Evolutionary conservation across 2,888 invertebrate species (phyloP), one percentile per base, ranked within the genome.

Genomic region (Noctua janthe): DNA sequence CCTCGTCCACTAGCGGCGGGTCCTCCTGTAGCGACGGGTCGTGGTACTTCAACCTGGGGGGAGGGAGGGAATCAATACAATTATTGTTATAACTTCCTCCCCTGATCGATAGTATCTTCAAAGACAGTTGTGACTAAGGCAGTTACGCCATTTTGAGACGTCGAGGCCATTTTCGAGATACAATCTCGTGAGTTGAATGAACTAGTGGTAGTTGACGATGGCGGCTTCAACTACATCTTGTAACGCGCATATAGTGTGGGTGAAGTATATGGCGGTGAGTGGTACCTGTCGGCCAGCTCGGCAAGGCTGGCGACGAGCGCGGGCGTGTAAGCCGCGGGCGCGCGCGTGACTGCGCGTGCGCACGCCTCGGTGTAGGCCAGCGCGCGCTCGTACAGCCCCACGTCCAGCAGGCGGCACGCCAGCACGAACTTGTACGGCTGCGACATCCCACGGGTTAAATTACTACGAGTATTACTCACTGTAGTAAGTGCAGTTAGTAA

Each of bases 361-460:
- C 99, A 98, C 90, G 98, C 98, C 97, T 99, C 99, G 92, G 98
- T 97, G 96, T 99, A 99, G 87, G 98, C 97, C 86, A 99, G 96
- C 77, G 99, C 98, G 94, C 98, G 98, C 94, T 98, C 98, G 90
- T 98, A 97, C 89, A 98, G 97, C 5, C 99, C 99, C 79, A 95
- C 97, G 87, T 98, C 97, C 86, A 98, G 97, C 90, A 99, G 97
- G 85, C 98, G 97, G 20, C 97, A 71, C 74, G 99, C 98, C 95
- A 99, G 96, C 87, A 99, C 94, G 93, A 98, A 98, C 97, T 99
- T 99, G 96, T 98, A 99, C 77, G 98, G 97, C 98, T 99, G 96
- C 76, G 39, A 70, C 59, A 35, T 11, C 15, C 56, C 39, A 72
- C 17, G 15, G 62, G n/a, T 59, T 59, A n/a, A 23, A 59, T 59